A percentile compares a stretch with the other conserved stretches of the same genome.
phyloP scores from a whole-genome alignment of 2,797 vertebrate species.

The Enteromius unitaeniatus region DNA sequence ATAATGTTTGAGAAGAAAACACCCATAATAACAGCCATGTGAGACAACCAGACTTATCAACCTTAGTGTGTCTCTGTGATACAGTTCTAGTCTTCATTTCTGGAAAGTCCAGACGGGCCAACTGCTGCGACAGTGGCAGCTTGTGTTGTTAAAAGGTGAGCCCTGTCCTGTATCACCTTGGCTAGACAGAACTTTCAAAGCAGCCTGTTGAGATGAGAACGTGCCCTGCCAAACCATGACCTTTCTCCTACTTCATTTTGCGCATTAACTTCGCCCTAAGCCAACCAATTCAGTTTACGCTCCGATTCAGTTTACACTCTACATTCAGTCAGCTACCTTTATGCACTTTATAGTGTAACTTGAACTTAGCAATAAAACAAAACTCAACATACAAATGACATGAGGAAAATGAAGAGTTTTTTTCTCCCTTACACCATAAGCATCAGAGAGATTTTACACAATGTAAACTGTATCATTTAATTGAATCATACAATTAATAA shows the following conservation, averaged over 20 bases:
- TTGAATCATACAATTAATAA: not conserved
- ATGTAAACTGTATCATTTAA: not conserved
- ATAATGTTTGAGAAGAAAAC: constrained; percentile 4
- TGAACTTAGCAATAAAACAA: not conserved
- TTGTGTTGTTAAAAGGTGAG: constrained; percentile 38
- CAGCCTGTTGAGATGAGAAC: constrained; percentile 30
- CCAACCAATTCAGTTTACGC: not conserved
- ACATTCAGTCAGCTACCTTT: not conserved
- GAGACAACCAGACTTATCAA: not conserved
- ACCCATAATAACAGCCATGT: not conserved
- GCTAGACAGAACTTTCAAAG: constrained; percentile 33
- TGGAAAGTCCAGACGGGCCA: constrained; percentile 29
- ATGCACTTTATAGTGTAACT: not conserved
- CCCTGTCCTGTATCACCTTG: constrained; percentile 41
- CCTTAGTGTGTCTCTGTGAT: not conserved
- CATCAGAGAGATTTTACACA: not conserved
- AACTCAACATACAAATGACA: no score
- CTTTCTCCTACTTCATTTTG: not conserved
- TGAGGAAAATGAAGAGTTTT: no score
- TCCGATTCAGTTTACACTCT: not conserved
- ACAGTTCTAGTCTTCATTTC: constrained; percentile 12
- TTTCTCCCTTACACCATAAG: not conserved
- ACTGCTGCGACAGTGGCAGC: constrained; percentile 35
- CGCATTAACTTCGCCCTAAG: not conserved
- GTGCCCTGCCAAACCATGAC: constrained; percentile 34